Evolutionary conservation across 2,888 invertebrate genomes (phyloP).

Genomic region (Adineta ricciae): DNA sequence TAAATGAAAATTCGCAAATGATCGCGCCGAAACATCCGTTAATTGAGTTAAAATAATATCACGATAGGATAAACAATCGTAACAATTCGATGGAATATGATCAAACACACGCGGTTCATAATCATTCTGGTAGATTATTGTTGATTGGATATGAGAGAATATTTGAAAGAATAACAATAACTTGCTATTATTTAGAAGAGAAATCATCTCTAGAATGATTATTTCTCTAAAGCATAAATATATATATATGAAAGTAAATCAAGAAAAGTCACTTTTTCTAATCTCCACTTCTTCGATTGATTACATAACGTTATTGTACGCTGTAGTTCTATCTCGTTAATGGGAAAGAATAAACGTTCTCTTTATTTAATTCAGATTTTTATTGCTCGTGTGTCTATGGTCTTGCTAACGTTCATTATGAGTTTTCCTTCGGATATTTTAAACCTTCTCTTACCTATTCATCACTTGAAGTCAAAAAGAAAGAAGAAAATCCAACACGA

Average conservation of each 20-base stretch:
- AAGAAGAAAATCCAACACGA: not conserved
- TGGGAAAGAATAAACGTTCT: not conserved
- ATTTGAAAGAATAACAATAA: not conserved
- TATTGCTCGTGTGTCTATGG: not conserved
- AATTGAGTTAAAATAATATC: slow-evolving; percentile 7
- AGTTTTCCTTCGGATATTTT: not conserved
- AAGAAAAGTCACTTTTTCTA: not conserved
- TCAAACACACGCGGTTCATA: slow-evolving; percentile 9
- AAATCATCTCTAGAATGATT: not conserved
- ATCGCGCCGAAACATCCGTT: not conserved
- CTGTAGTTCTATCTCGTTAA: not conserved
- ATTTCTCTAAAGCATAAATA: too few species aligned
- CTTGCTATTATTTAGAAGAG: not conserved
- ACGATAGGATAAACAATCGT: slow-evolving; percentile 9
- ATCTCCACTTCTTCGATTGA: not conserved
- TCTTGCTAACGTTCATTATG: not conserved
- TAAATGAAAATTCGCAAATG: slow-evolving; percentile 16
- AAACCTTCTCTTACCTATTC: not conserved
- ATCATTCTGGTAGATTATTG: not conserved
- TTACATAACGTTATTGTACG: not conserved
- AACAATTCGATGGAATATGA: not conserved
- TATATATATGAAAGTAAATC: too few species aligned
- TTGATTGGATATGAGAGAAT: not conserved
- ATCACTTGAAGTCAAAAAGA: not conserved
- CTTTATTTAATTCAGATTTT: not conserved